Percentiles rank a stretch among this genome's conserved stretches.
phyloP scores from a whole-genome alignment of 2,113 vertebrate genomes.

The Mohoua ochrocephala region DNA sequence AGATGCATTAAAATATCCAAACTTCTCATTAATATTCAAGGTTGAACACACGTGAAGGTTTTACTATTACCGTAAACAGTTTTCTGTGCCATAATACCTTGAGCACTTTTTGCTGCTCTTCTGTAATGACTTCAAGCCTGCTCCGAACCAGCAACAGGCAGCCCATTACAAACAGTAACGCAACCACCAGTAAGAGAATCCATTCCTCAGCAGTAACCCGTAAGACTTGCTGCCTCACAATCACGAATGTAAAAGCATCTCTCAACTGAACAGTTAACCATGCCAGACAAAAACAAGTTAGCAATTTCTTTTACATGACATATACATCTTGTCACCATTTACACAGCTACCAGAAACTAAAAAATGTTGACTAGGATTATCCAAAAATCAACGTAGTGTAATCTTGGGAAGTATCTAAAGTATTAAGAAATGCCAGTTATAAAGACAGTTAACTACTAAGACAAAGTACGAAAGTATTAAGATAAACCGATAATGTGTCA shows the following conservation, averaged over 20 bases:
- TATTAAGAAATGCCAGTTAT: background rate
- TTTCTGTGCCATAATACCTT: background rate
- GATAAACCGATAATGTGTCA: background rate
- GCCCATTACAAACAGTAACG: accelerated
- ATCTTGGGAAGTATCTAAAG: background rate
- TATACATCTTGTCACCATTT: background rate
- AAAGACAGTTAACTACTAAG: background rate
- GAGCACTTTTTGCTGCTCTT: background rate
- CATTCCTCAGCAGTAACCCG: background rate
- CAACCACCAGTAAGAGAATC: background rate
- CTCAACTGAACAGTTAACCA: background rate
- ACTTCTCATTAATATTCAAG: background rate
- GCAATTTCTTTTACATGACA: background rate
- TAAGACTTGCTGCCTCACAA: background rate
- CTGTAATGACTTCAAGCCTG: background rate
- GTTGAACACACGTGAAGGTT: background rate
- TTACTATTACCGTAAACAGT: background rate
- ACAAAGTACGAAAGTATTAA: background rate
- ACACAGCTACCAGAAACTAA: background rate
- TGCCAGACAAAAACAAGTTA: background rate
- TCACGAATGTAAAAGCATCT: background rate
- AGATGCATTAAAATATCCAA: background rate
- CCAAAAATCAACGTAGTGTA: background rate
- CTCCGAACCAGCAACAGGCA: background rate
- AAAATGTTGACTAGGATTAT: background rate